Evolutionary conservation across 2,797 vertebrate genomes (phyloP).

Genomic region (Fundulus diaphanus): DNA sequence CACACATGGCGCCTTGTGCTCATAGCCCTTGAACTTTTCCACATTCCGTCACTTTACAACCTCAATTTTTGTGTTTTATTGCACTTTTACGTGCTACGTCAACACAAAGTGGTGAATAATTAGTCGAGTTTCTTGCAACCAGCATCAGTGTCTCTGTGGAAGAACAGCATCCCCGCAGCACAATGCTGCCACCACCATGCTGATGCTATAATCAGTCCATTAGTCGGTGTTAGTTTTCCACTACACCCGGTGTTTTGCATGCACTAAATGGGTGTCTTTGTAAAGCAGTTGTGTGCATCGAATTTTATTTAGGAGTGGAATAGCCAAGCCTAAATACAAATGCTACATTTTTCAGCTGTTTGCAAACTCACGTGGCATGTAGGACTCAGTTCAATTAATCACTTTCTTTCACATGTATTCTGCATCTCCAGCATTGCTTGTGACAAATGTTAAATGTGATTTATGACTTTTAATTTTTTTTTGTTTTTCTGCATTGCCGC

Average conservation of each 20-base stretch:
- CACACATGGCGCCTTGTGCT: constrained; percentile 7
- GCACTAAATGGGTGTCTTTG: not conserved
- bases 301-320: not conserved
- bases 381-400: no score
- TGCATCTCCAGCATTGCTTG: not conserved
- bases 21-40: not conserved
- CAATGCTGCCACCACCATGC: not conserved
- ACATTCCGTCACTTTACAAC: no score
- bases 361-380: not conserved
- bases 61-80: not conserved
- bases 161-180: not conserved
- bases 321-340: not conserved
- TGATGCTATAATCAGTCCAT: no score
- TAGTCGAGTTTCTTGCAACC: not conserved
- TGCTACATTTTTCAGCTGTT: not conserved
- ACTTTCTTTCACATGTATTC: not conserved
- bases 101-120: not conserved
- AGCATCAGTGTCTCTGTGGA: not conserved
- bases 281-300: not conserved
- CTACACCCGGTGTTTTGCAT: not conserved
- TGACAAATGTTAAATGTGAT: not conserved
- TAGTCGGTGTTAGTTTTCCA: not conserved
- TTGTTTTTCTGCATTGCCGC: not conserved
- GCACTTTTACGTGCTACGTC: not conserved
- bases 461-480: not conserved